Evolutionary conservation across 64 coral and sea anemone species (phyloP), one percentile per base, ranked within the genome.

Genomic region (Porites australiensis): DNA sequence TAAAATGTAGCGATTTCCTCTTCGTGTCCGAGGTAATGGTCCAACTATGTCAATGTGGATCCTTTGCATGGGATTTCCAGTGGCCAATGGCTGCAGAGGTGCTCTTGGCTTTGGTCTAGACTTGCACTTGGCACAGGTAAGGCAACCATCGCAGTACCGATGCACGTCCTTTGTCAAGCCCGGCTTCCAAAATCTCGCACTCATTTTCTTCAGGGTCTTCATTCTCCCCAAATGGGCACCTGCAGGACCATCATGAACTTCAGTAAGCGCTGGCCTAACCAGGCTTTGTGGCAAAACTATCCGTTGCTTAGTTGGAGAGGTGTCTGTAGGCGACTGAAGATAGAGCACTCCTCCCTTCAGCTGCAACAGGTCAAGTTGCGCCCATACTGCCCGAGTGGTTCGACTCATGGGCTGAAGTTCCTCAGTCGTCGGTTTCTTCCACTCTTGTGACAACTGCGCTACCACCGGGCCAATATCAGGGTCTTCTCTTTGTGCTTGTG

Each of bases 141-240:
- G 73, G 46, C 90, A 92, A 44, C 82, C 74, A 37, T 66, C 70
- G 50, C 79, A 92, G 70, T 86, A 86, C 82, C 19, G 46, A 47
- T 60, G 77, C 47, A 86, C 90, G 44, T 51, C 90, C 69, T 52
- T 86, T 22, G 82, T 77, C 62, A 86, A 12, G 43, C 79, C 82
- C 20, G 81, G 90, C 86, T 61, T 92, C 90, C 90, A 86, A 54
- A 92, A 92, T 64, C 90, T 86, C 3, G 57, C 14, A 66, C 76
- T 77, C 71, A 92, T 80, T 66, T 93, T 93, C 64, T n/a, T 77
- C 27, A 92, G 72, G 50, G 82, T 92, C 72, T 92, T 92, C 81
- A 92, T 77, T 61, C 81, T 77, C 77, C 90, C 70, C n/a, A 92
- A 51, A 18, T 92, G n/a, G n/a, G n/a, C n/a, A n/a, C n/a, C n/a